These are phyloP conservation scores for Tanypteryx hageni DNA, from an alignment of 2,888 invertebrate genomes.

Conservation along the genomic window DNA sequence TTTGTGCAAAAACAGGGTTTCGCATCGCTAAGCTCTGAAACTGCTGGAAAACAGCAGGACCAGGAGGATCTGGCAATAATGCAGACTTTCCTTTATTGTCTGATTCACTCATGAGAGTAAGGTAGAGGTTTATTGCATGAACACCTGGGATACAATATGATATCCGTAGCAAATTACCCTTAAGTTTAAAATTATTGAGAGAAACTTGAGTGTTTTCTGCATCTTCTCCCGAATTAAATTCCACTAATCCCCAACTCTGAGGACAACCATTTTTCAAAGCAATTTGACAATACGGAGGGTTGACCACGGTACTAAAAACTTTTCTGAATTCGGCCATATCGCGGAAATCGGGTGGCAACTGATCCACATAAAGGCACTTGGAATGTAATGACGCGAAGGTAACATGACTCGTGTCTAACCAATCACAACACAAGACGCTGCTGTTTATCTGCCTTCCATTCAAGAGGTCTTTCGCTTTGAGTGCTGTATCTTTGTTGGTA, in stretches of 20 bases:
- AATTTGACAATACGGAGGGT: slow-evolving; percentile 76
- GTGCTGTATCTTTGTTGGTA: slow-evolving; percentile 74
- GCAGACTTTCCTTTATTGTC: slow-evolving; percentile 70
- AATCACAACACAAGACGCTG: slow-evolving; percentile 74
- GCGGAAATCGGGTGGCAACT: slow-evolving; percentile 74
- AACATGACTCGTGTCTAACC: slow-evolving; percentile 74
- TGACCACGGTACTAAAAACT: slow-evolving; percentile 73
- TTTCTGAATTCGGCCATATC: slow-evolving; percentile 74
- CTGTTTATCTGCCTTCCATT: slow-evolving; percentile 73
- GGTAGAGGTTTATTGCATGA: slow-evolving; percentile 75
- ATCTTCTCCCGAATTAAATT: slow-evolving; percentile 73
- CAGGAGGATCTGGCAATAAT: slow-evolving; percentile 73
- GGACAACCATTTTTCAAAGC: slow-evolving; percentile 74
- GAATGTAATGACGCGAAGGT: slow-evolving; percentile 75
- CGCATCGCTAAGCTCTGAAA: slow-evolving; percentile 74
- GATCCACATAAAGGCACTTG: slow-evolving; percentile 75
- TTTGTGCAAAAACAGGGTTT: slow-evolving; percentile 73
- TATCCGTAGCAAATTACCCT: slow-evolving; percentile 73
- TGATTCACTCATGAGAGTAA: slow-evolving; percentile 73
- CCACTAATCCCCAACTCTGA: slow-evolving; percentile 76
- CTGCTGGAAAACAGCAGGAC: slow-evolving; percentile 72
- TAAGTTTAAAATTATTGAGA: slow-evolving; percentile 71
- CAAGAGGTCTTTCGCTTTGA: slow-evolving; percentile 73
- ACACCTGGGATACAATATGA: slow-evolving; percentile 76
- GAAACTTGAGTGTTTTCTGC: slow-evolving; percentile 72